Base-by-base conservation (phyloP, 2,113 vertebrate genomes). In the Pseudopodoces humilis region DNA sequence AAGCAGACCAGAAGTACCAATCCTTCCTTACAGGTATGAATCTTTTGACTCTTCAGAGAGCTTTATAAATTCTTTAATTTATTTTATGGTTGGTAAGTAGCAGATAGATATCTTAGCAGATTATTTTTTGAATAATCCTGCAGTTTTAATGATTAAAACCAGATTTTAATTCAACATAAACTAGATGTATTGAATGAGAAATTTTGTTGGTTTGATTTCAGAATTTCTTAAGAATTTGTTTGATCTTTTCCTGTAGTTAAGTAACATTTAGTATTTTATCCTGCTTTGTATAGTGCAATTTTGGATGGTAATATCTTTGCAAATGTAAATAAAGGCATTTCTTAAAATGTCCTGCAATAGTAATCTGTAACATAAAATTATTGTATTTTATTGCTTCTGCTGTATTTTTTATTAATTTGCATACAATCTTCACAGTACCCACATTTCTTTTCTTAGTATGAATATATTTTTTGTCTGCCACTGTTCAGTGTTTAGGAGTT, bases 281-380 rank as follows among this genome's bases (percentile, higher is more conserved):
- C 63, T 83, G 27, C 46, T 62, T 72, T 92, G 30, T 50, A 15
- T 49, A 20, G 10, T 83, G 39, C 47, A 76, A 50, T 24, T 88
- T 83, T 52, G 21, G 15, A 15, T 87, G 56, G 35, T 43, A 85
- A 23, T 79, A 43, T 67, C 30, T 87, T 62, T 63, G 30, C 53
- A 91, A 94, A 52, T 55, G 46, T 87, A 77, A 90, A 87, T 93
- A 85, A 91, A 95, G 81, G 4, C 16, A 55, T 86, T 92, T 88
- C 22, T 67, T 83, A 50, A 74, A 86, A 70, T 74, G 8, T 17
- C 23, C 83, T 35, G 23, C 30, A 65, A 7, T 69, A 58, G 21
- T 56, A 68, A 49, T 91, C 37, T 5, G 67, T 83, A 53, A 18
- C 9, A 5, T 89, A 62, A 74, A 75, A 78, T 64, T 43, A 52